These are phyloP conservation scores for Ceratoteleas bidentatus DNA, from an alignment of 1,140 invertebrate genomes.

Conservation along the genomic window DNA sequence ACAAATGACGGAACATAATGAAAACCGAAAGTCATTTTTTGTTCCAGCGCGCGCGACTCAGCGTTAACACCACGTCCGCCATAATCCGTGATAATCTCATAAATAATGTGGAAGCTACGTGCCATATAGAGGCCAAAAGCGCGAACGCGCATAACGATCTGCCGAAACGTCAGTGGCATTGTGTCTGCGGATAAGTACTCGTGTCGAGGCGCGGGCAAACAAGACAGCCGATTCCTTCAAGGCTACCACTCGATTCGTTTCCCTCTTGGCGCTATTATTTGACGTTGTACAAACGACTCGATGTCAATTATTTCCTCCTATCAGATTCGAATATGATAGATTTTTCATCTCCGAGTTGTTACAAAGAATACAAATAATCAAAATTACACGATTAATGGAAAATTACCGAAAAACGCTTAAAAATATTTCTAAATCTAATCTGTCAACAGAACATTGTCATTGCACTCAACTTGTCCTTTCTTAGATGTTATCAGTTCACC, in stretches of 20 bases:
- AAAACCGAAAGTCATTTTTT: constrained; percentile 46
- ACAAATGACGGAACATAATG: constrained; percentile 24
- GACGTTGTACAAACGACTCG: constrained; percentile 70
- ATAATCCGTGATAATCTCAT: constrained; percentile 77
- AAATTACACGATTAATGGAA: no score
- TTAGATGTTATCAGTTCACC: no score
- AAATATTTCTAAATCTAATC: no score
- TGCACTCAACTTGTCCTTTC: no score
- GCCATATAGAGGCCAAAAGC: constrained; percentile 51
- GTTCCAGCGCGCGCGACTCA: constrained; percentile 56
- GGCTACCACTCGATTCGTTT: constrained; percentile 48
- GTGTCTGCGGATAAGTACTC: constrained; percentile 60
- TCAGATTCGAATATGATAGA: constrained; percentile 46
- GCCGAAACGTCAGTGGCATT: constrained; percentile 41
- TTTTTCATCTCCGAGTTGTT: neutral
- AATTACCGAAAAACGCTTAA: no score
- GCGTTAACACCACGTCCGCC: constrained; percentile 70
- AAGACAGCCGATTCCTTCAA: constrained; percentile 59
- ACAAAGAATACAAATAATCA: neutral
- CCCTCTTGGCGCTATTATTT: constrained; percentile 61
- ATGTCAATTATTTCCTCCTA: constrained; percentile 70
- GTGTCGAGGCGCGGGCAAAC: constrained; percentile 58
- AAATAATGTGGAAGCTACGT: constrained; percentile 73
- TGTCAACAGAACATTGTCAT: no score
- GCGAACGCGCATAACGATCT: constrained; percentile 55